A percentile compares a stretch with the other conserved stretches of the same genome.
Evolutionary conservation across 2,797 vertebrate genomes (phyloP).

Genomic region (Gymnothorax reevesii): DNA sequence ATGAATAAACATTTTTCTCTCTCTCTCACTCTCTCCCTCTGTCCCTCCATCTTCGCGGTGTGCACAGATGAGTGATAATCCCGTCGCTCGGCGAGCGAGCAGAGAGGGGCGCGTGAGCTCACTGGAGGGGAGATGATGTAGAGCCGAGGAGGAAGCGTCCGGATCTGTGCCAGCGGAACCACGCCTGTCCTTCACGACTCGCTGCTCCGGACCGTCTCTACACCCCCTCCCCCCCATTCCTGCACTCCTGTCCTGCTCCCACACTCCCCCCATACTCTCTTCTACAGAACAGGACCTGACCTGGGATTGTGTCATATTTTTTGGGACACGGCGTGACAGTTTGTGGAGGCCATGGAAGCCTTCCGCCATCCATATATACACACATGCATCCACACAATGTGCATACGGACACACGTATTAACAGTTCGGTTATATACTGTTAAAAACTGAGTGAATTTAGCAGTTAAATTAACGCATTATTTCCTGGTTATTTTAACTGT

Average conservation of each 20-base stretch:
- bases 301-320: conserved; percentile 70
- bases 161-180: conserved; percentile 81
- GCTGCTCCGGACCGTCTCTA: conserved; percentile 77
- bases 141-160: conserved; percentile 78
- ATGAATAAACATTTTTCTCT: neutral
- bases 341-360: conserved; percentile 30
- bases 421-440: too few species aligned
- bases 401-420: conserved; percentile 42
- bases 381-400: conserved; percentile 46
- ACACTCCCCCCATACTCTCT: conserved; percentile 46
- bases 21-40: neutral
- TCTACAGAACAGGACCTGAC: conserved; percentile 46
- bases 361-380: conserved; percentile 61
- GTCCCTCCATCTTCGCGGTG: neutral
- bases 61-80: conserved; percentile 68
- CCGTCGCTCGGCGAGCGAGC: conserved; percentile 67
- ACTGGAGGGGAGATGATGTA: conserved; percentile 93
- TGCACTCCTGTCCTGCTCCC: conserved; percentile 32
- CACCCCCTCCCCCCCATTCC: conserved; percentile 42
- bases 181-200: conserved; percentile 87
- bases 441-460: too few species aligned
- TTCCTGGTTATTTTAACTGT: too few species aligned
- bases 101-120: conserved; percentile 77
- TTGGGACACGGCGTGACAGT: conserved; percentile 55
- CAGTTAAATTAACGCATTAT: too few species aligned